Evolutionary conservation across 2,888 invertebrate species (phyloP).

Genomic region (Eupithecia insigniata): DNA sequence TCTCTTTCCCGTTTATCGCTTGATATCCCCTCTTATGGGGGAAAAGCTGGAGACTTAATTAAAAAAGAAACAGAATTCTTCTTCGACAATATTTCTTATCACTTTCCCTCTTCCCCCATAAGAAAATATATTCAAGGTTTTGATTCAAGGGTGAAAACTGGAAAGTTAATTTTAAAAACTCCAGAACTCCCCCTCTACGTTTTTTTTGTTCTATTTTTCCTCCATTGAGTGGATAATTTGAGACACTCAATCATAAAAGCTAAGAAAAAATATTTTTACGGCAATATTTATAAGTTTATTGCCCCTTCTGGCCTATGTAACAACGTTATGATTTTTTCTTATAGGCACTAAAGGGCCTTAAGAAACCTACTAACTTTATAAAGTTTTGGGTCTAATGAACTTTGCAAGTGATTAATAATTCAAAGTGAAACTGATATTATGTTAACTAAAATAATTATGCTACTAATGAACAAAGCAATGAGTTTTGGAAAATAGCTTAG

Average conservation of each 20-base stretch:
- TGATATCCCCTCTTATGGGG: too few species aligned
- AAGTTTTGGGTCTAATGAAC: conserved; percentile 6
- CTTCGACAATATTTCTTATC: too few species aligned
- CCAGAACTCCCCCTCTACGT: too few species aligned
- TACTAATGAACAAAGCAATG: conserved; percentile 5
- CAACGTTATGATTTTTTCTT: conserved; percentile 31
- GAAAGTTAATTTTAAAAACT: too few species aligned
- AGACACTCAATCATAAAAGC: conserved; percentile 29
- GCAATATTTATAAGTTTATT: conserved; percentile 31
- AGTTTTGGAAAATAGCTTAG: conserved; percentile 3
- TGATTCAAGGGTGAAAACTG: too few species aligned
- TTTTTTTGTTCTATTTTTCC: too few species aligned
- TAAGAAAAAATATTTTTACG: conserved; percentile 30
- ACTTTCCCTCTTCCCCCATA: too few species aligned
- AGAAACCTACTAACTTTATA: not conserved
- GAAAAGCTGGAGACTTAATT: too few species aligned
- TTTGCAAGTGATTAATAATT: not conserved
- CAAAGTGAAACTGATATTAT: conserved; percentile 9
- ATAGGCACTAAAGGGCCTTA: conserved; percentile 5
- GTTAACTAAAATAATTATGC: conserved; percentile 5
- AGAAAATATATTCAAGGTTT: too few species aligned
- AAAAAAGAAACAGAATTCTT: too few species aligned
- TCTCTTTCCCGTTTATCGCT: too few species aligned
- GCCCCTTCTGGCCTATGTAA: conserved; percentile 24
- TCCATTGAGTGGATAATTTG: conserved; percentile 18